phyloP scores from a whole-genome alignment of 2,888 invertebrate genomes.

The Syritta pipiens region DNA sequence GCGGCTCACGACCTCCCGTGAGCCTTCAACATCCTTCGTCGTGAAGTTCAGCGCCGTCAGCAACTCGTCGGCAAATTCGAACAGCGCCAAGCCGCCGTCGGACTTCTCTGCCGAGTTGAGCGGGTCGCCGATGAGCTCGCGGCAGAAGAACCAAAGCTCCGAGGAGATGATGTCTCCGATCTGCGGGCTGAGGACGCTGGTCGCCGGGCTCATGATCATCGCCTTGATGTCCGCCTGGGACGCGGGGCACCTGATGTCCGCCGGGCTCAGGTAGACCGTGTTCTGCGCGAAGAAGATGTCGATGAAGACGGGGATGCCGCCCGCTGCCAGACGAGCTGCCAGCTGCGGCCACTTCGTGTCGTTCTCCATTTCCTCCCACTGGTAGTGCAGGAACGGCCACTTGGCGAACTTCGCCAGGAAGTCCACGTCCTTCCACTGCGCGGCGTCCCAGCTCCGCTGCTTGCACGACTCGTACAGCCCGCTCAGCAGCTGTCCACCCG shows the following conservation, averaged over 20 bases:
- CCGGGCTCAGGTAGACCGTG: conserved; percentile 74
- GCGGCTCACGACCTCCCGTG: conserved; percentile 73
- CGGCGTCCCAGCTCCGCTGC: conserved; percentile 31
- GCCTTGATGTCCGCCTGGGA: conserved; percentile 55
- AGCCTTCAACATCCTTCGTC: conserved; percentile 67
- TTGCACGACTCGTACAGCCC: conserved; percentile 74
- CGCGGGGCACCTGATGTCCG: conserved; percentile 72
- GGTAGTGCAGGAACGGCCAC: conserved; percentile 75
- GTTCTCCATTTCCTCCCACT: conserved; percentile 72
- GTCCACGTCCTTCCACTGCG: conserved; percentile 72
- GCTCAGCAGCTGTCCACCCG: conserved; percentile 72
- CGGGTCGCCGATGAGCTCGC: conserved; percentile 66
- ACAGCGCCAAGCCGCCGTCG: conserved; percentile 54
- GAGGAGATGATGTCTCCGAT: conserved; percentile 73
- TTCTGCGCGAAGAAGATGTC: conserved; percentile 75
- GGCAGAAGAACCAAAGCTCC: conserved; percentile 74
- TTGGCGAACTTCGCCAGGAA: conserved; percentile 70
- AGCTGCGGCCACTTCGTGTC: conserved; percentile 73
- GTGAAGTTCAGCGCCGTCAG: conserved; percentile 72
- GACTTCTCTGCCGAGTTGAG: conserved; percentile 18
- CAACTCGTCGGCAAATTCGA: conserved; percentile 72
- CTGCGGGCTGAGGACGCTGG: conserved; percentile 71
- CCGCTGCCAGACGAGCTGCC: conserved; percentile 74
- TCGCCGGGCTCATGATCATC: conserved; percentile 66
- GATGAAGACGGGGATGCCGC: conserved; percentile 74